Evolutionary conservation across 2,888 invertebrate genomes (phyloP).

Genomic region (Synanthedon tipuliformis): DNA sequence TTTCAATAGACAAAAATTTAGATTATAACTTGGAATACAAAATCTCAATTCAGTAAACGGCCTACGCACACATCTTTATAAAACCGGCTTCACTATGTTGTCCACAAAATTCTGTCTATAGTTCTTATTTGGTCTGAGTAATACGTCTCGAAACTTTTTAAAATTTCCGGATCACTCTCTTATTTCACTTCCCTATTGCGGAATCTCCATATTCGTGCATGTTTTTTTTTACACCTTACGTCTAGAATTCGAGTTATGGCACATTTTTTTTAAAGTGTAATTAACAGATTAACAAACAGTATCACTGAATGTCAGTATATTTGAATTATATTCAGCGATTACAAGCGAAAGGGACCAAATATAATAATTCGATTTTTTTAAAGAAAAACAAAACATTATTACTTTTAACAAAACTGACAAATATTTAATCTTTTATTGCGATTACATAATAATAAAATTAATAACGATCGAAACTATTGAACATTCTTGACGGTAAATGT

Average conservation of each 20-base stretch:
- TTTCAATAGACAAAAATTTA: too few relatives aligned
- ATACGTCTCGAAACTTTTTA: not conserved
- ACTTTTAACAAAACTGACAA: conserved; percentile 56
- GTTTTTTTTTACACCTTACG: conserved; percentile 29
- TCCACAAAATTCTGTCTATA: conserved; percentile 9
- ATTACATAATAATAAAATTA: conserved; percentile 15
- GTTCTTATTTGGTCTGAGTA: not conserved
- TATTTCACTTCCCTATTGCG: not conserved
- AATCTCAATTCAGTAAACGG: too few relatives aligned
- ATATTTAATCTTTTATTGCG: conserved; percentile 27
- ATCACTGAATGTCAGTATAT: conserved; percentile 37
- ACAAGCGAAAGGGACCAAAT: conserved; percentile 70
- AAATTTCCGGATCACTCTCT: too few relatives aligned
- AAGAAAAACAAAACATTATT: conserved; percentile 28
- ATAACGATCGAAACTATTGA: conserved; percentile 35
- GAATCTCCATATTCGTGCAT: conserved; percentile 24
- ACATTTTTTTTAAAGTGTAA: conserved; percentile 26
- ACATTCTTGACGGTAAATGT: conserved; percentile 52
- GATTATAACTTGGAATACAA: too few relatives aligned
- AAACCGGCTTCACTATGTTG: too few relatives aligned
- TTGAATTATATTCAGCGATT: conserved; percentile 45
- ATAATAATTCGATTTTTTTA: conserved; percentile 32
- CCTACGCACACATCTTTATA: too few relatives aligned
- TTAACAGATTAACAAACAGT: conserved; percentile 44
- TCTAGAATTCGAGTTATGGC: conserved; percentile 26